These are phyloP conservation scores for Coluber constrictor DNA, from an alignment of 2,797 vertebrate genomes.

Conservation along the genomic window DNA sequence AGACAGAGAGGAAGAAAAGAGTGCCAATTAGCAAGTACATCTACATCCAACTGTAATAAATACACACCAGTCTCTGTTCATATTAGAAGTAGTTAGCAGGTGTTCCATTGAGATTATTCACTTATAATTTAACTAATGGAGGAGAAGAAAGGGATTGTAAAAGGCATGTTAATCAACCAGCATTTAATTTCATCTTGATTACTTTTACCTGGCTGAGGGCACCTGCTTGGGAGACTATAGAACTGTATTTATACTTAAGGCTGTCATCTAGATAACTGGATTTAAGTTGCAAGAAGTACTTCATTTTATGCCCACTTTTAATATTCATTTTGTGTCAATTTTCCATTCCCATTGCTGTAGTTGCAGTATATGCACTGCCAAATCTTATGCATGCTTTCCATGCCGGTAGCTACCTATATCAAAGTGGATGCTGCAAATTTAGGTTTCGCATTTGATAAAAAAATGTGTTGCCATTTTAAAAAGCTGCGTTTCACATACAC, in stretches of 20 bases:
- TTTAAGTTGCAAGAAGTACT: not conserved
- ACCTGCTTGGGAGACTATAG: conserved; percentile 44
- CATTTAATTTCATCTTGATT: conserved; percentile 33
- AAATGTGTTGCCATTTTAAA: not conserved
- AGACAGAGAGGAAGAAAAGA: conserved; percentile 22
- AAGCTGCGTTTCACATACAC: not conserved
- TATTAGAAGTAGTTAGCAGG: conserved; percentile 26
- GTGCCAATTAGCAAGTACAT: conserved; percentile 52
- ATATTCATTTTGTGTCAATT: not conserved
- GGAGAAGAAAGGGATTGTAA: conserved; percentile 42
- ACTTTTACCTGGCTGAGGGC: conserved; percentile 53
- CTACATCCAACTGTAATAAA: conserved; percentile 34
- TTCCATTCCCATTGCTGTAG: not conserved
- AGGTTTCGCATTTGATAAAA: not conserved
- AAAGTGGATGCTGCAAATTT: not conserved
- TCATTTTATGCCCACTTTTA: not conserved
- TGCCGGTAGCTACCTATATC: not conserved
- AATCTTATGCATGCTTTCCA: not conserved
- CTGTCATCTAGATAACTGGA: conserved; percentile 29
- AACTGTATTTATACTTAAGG: conserved; percentile 45
- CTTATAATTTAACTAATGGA: conserved; percentile 38
- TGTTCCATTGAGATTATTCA: conserved; percentile 26
- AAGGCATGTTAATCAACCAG: conserved; percentile 38
- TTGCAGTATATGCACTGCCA: not conserved
- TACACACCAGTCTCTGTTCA: conserved; percentile 10